Conservation (phyloP, 2,888 invertebrate genomes). For the Apamea epomidion region DNA sequence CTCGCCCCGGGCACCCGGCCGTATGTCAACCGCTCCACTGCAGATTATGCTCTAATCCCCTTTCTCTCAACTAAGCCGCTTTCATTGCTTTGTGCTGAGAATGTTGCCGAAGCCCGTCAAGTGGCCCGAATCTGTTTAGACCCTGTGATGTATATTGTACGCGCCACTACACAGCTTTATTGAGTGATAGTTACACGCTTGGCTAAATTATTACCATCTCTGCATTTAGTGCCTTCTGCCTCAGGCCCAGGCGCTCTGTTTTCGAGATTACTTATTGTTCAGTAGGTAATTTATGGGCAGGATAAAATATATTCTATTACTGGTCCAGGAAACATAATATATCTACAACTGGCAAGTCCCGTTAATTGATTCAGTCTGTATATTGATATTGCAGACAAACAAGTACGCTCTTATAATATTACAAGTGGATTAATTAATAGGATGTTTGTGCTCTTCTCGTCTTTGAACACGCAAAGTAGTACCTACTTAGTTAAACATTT, state of each 20-base stretch:
- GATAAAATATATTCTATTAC: conserved; percentile 65
- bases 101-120: conserved; percentile 86
- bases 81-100: conserved; percentile 87
- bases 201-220: conserved; percentile 54
- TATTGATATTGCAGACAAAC: conserved; percentile 52
- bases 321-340: conserved; percentile 52
- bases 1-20: conserved; percentile 72
- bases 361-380: conserved; percentile 62
- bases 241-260: conserved; percentile 37
- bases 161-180: conserved; percentile 61
- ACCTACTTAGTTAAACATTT: conserved; percentile 15
- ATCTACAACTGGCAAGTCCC: conserved; percentile 57
- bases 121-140: conserved; percentile 84
- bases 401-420: conserved; percentile 49
- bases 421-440: conserved; percentile 48
- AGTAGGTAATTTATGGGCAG: conserved; percentile 58
- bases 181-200: conserved; percentile 59
- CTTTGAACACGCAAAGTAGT: conserved; percentile 25
- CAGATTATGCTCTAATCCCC: conserved; percentile 88
- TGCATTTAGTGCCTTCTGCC: conserved; percentile 37
- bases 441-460: conserved; percentile 22
- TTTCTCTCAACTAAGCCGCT: conserved; percentile 87
- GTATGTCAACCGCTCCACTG: conserved; percentile 86
- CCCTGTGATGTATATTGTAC: conserved; percentile 64
- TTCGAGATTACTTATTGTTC: conserved; percentile 60